Conservation (phyloP, 2,797 vertebrate species). For the Aldrovandia affinis region DNA sequence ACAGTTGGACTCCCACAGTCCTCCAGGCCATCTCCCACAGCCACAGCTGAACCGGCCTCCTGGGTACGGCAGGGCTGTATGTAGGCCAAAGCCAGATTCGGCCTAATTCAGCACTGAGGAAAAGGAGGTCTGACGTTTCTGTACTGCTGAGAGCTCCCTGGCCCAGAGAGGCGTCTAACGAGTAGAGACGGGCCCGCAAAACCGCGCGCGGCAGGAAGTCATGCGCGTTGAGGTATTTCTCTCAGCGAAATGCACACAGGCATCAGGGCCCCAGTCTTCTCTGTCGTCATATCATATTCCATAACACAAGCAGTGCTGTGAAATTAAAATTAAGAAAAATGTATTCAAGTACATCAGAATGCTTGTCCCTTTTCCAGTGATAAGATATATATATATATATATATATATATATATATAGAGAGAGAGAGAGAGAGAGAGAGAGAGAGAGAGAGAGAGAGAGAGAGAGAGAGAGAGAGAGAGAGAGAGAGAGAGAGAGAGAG, state of each 20-base stretch:
- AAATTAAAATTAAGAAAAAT: neutral
- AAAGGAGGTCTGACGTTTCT: constrained; percentile 38
- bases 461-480: too few species aligned
- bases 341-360: neutral
- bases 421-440: too few species aligned
- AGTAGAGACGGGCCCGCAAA: neutral
- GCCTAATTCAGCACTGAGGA: constrained; percentile 57
- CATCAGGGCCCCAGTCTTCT: neutral
- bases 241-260: neutral
- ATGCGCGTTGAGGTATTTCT: neutral
- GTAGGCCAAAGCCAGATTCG: constrained; percentile 67
- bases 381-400: neutral
- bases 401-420: too few species aligned
- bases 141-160: neutral
- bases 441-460: too few species aligned
- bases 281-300: too few species aligned
- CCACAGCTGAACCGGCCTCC: constrained; percentile 47
- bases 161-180: neutral
- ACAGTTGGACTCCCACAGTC: constrained; percentile 74
- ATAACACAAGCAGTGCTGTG: neutral
- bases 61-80: constrained; percentile 39
- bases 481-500: too few species aligned
- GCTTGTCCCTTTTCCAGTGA: neutral
- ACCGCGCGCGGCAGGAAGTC: neutral
- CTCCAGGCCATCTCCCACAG: constrained; percentile 73